These are phyloP conservation scores for Galerucella pusilla DNA, from an alignment of 2,888 invertebrate genomes.

Conservation along the genomic window DNA sequence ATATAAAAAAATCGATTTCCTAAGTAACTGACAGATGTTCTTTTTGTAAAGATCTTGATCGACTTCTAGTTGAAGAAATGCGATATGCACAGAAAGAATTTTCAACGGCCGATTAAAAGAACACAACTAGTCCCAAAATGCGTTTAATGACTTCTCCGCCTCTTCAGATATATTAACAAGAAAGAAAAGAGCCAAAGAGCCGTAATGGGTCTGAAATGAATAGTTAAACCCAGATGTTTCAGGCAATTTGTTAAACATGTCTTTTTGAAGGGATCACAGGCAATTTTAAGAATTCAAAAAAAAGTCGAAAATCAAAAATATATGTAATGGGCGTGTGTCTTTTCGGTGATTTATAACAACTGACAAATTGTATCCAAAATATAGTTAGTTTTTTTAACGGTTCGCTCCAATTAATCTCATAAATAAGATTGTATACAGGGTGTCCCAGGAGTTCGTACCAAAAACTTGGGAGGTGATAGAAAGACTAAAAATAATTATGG, in stretches of 20 bases:
- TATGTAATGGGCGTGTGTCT: slow-evolving; percentile 44
- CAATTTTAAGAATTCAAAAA: slow-evolving; percentile 37
- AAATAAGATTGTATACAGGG: background rate
- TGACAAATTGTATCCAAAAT: slow-evolving; percentile 12
- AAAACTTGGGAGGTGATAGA: no score
- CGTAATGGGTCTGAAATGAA: slow-evolving; percentile 45
- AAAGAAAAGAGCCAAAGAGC: slow-evolving; percentile 40
- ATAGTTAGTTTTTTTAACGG: background rate
- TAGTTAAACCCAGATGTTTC: slow-evolving; percentile 51
- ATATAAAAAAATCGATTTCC: slow-evolving; percentile 1
- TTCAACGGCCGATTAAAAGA: slow-evolving; percentile 41
- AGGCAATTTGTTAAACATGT: slow-evolving; percentile 50
- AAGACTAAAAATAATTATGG: no score
- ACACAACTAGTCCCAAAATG: slow-evolving; percentile 41
- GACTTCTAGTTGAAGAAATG: slow-evolving; percentile 32
- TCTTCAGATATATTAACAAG: slow-evolving; percentile 43
- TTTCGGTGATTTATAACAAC: slow-evolving; percentile 13
- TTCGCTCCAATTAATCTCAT: slow-evolving; percentile 5
- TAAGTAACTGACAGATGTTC: slow-evolving; percentile 33
- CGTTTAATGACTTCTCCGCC: slow-evolving; percentile 47
- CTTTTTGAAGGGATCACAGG: slow-evolving; percentile 40
- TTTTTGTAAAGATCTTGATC: slow-evolving; percentile 24
- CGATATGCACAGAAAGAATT: slow-evolving; percentile 34
- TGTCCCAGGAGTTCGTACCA: no score
- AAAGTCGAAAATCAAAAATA: slow-evolving; percentile 49